A percentile compares a stretch with the other conserved stretches of the same genome.
phyloP scores from a whole-genome alignment of 1,140 invertebrate genomes.

The Papilio glaucus region DNA sequence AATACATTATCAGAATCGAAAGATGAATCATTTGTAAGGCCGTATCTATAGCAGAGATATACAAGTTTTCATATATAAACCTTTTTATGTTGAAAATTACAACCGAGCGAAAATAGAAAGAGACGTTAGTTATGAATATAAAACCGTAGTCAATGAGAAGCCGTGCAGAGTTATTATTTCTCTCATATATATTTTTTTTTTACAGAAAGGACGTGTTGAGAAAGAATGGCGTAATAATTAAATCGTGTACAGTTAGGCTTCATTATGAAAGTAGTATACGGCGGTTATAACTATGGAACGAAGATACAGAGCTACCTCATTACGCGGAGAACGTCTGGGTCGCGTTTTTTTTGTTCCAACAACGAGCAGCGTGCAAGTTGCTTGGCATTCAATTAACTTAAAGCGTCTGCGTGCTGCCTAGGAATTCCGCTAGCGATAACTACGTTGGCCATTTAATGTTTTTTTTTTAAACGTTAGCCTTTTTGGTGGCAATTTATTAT shows the following conservation, averaged over 20 bases:
- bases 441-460: not conserved
- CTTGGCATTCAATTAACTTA: conserved; percentile 29
- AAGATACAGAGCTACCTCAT: conserved; percentile 28
- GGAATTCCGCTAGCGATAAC: conserved; percentile 13
- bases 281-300: conserved; percentile 12
- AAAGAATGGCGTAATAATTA: conserved; percentile 28
- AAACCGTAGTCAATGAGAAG: not conserved
- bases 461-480: conserved; percentile 3
- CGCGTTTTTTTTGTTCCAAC: conserved; percentile 19
- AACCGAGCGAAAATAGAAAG: not conserved
- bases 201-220: conserved; percentile 24
- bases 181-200: not conserved
- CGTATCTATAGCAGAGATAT: too few relatives aligned
- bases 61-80: too few relatives aligned
- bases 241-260: conserved; percentile 35
- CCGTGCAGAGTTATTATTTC: not conserved
- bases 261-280: conserved; percentile 24
- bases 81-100: not conserved
- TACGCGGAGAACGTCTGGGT: conserved; percentile 18
- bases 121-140: conserved; percentile 11
- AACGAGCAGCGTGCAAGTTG: conserved; percentile 22
- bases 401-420: conserved; percentile 6
- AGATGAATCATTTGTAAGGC: not conserved
- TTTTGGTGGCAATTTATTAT: not conserved
- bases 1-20: not conserved